Conservation (phyloP, 2,888 invertebrate genomes). For the Linnaemya tessellans region DNA sequence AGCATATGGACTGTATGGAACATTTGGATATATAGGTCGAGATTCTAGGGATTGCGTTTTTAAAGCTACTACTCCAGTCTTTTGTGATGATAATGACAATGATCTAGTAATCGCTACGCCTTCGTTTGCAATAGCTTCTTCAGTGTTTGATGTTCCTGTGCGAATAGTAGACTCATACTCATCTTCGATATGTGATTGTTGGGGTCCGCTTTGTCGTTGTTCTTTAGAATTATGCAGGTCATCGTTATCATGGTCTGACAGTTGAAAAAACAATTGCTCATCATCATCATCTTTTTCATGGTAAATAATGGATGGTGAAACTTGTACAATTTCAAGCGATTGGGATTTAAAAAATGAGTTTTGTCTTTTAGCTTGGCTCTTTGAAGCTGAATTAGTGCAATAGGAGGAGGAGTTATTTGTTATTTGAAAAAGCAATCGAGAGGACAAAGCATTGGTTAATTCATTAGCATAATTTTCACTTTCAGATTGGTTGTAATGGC, state of each 20-base stretch:
- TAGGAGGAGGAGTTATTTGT: constrained; percentile 50
- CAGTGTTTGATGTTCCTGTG: neutral
- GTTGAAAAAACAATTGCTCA: constrained; percentile 61
- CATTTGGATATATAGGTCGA: constrained; percentile 89
- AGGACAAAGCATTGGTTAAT: constrained; percentile 58
- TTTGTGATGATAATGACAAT: constrained; percentile 53
- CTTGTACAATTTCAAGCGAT: constrained; percentile 70
- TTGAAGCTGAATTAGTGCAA: constrained; percentile 58
- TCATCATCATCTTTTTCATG: constrained; percentile 53
- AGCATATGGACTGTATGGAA: constrained; percentile 88
- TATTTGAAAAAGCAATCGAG: constrained; percentile 56
- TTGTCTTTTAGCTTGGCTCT: constrained; percentile 63
- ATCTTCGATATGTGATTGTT: constrained; percentile 21
- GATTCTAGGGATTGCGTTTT: constrained; percentile 83
- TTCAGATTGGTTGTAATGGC: constrained; percentile 40
- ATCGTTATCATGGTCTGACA: constrained; percentile 67
- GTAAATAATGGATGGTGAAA: constrained; percentile 58
- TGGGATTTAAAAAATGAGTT: constrained; percentile 72
- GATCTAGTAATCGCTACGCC: constrained; percentile 49
- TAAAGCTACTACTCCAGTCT: constrained; percentile 71
- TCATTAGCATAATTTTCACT: constrained; percentile 45
- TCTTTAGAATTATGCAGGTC: constrained; percentile 9
- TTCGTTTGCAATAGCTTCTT: constrained; percentile 13
- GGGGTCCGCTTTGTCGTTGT: neutral
- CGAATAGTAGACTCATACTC: neutral